Evolutionary conservation across 1,140 invertebrate genomes (phyloP), one percentile per base, ranked within the genome.

Genomic region (Colletes gigas): DNA sequence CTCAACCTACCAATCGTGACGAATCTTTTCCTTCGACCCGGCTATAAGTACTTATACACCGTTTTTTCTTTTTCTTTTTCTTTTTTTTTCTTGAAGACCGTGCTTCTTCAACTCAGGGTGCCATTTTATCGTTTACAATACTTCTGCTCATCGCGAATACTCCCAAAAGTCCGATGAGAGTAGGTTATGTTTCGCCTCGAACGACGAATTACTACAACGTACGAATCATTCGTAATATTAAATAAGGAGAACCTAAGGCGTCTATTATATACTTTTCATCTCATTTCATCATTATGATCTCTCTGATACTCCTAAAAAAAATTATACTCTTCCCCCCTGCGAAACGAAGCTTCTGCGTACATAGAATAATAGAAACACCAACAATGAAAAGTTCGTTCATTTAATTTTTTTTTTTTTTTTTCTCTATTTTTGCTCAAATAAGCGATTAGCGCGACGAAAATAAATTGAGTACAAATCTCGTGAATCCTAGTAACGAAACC

Each of bases 101-200:
- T 92, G 89, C 88, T 92, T 92, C 91, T 92, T 92, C 90, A 81
- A 89, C 86, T 91, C 90, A 91, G 88, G 88, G 91, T 92, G 91
- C 91, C 91, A 92, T 92, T 88, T 82, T 86, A 69, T 83, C 57
- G 57, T 77, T 80, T 75, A 60, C 63, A 63, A 73, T 87, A 65
- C n/a, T 84, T 66, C 57, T 65, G 19, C 57, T 60, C 59, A 14
- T 30, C 54, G 30, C 54, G 41, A 66, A 82, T 78, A 82, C 76
- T 65, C 60, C n/a, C 6, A 78, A 57, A 74, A 14, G n/a, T 75
- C 50, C 50, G 63, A 81, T 10, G 41, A 62, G n/a, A 54, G 14
- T 66, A 66, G 60, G 63, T 59, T 12, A 72, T 15, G 21, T 71
- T 62, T 54, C 60, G 39, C 30, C 60, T 17, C 60, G 30, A 41